Base-by-base conservation (phyloP, 2,113 vertebrate genomes). In the Thermophis baileyi region DNA sequence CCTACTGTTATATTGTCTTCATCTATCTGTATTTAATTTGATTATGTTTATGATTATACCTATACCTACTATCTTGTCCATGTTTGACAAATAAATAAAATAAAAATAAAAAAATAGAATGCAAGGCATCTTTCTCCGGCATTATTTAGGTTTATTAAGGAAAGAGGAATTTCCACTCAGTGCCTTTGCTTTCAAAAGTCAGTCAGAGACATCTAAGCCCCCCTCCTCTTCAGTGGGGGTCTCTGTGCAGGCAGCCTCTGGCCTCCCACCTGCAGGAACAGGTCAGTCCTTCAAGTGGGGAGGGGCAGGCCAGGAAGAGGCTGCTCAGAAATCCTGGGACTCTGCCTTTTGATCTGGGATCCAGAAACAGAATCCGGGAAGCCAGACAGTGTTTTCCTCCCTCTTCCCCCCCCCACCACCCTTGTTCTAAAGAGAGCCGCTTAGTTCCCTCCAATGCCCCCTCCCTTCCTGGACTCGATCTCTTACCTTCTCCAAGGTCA, bases 361-460 rank as follows among this genome's bases (percentile, higher is more conserved):
- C 2, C 35, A 81, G 35, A 16, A 69, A n/a, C 60, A 69, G 30
- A 63, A 69, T n/a, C 60, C 1, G 4, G 30, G 60, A 69, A 40
- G 69, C 69, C 69, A 3, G n/a, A 0, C 30, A 6, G 69, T 2
- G 14, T 74, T 20, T 18, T 6, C 14, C n/a, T 18, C 6, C 35
- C 16, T n/a, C n/a, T 14, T 1, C 11, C 27, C 27, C 1, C 1
- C 0, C 14, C 6, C n/a, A n/a, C n/a, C n/a, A n/a, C n/a, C n/a
- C n/a, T 18, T 7, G 12, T 7, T 35, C 16, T 22, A 20, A 16
- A n/a, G 60, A n/a, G 4, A 69, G 60, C 10, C 4, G 1, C 30
- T n/a, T 69, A 63, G 63, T 81, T 40, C n/a, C 35, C n/a, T 40
- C 35, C 2, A 1, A 22, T 20, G 16, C n/a, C 35, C 14, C 35